These are phyloP conservation scores for Stegostoma tigrinum DNA, from an alignment of 2,113 vertebrate genomes.

Conservation along the genomic window DNA sequence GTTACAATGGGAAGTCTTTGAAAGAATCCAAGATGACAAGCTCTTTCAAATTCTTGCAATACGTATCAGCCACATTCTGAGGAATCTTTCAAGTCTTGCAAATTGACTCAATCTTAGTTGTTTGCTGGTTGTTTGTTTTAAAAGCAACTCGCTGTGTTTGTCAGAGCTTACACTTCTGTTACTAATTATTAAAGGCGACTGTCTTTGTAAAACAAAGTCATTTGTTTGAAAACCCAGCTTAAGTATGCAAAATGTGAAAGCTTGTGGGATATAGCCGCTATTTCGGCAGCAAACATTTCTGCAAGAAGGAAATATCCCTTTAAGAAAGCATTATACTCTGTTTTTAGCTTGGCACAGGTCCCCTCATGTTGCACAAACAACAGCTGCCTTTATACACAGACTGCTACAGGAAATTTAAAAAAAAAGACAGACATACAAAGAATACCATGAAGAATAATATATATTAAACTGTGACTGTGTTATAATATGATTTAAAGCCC, in stretches of 20 bases:
- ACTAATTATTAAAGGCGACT: not conserved
- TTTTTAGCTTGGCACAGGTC: not conserved
- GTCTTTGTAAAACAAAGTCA: not conserved
- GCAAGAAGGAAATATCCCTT: not conserved
- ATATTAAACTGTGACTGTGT: not conserved
- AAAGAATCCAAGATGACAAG: not conserved
- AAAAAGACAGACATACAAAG: not conserved
- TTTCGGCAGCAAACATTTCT: not conserved
- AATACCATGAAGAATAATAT: not conserved
- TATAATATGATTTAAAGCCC: not conserved
- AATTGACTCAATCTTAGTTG: not conserved
- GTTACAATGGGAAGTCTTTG: not conserved
- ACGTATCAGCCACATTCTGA: not conserved
- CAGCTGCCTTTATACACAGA: constrained; percentile 14
- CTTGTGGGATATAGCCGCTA: not conserved
- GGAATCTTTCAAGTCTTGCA: not conserved
- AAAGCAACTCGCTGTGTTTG: not conserved
- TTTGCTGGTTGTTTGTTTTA: not conserved
- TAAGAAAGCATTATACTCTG: constrained; percentile 1
- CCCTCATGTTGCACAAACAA: constrained; percentile 9
- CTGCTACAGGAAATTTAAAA: not conserved
- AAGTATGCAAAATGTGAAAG: not conserved
- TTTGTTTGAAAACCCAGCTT: not conserved
- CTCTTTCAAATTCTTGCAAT: not conserved
- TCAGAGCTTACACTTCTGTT: not conserved